Conservation (phyloP, 2,113 vertebrate species). For the Orientallactaga bullata region DNA sequence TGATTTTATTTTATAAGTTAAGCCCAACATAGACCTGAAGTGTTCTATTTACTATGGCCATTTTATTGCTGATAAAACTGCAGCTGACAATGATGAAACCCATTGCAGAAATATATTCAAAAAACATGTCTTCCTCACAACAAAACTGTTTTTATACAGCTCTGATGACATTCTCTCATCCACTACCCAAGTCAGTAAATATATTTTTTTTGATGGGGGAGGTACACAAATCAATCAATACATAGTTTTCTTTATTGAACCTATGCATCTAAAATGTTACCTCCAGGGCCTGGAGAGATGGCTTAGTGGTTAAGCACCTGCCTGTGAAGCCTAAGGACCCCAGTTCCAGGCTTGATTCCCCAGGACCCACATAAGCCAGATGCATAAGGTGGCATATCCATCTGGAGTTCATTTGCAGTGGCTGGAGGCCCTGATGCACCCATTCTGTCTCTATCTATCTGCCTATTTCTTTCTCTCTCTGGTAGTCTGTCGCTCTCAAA, state of each 20-base stretch:
- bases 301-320: too few species aligned
- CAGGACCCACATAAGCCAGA: too few species aligned
- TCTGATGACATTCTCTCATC: background rate
- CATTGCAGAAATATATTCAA: background rate
- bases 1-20: background rate
- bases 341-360: too few species aligned
- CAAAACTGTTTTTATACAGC: background rate
- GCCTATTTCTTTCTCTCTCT: too few species aligned
- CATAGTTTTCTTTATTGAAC: background rate
- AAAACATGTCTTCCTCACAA: background rate
- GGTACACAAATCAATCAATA: background rate
- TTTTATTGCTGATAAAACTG: background rate
- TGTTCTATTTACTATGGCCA: background rate
- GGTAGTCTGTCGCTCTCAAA: too few species aligned
- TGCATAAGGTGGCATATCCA: too few species aligned
- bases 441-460: too few species aligned
- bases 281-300: too few species aligned
- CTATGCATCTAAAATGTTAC: background rate
- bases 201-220: background rate
- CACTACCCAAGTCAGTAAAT: rapidly evolving
- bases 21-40: background rate
- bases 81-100: background rate
- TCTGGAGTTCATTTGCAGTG: too few species aligned
- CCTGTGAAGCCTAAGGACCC: too few species aligned
- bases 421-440: too few species aligned